Evolutionary conservation across 2,113 vertebrate species (phyloP).

Genomic region (Cacatua alba): DNA sequence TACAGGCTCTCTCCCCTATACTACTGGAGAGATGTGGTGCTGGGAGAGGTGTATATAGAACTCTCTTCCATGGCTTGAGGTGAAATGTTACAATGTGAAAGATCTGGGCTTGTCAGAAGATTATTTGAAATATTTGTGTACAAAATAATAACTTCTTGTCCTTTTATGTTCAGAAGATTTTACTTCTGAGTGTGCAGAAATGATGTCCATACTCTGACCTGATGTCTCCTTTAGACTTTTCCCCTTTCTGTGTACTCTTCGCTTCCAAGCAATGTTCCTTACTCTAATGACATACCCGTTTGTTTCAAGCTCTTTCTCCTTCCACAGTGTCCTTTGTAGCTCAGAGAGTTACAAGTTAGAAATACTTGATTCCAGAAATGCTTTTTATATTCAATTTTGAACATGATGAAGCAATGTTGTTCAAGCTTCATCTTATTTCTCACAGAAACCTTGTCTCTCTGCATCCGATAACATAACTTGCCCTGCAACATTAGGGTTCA

Average conservation of each 20-base stretch:
- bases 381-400: not conserved
- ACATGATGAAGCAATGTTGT: not conserved
- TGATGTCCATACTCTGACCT: not conserved
- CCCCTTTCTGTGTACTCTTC: not conserved
- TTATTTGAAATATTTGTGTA: not conserved
- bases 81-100: not conserved
- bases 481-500: not conserved
- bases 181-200: not conserved
- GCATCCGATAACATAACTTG: not conserved
- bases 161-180: not conserved
- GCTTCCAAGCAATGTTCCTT: not conserved
- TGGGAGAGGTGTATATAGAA: not conserved
- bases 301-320: not conserved
- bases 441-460: not conserved
- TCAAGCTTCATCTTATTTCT: not conserved
- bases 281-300: not conserved
- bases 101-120: not conserved
- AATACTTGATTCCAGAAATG: not conserved
- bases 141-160: not conserved
- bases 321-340: not conserved
- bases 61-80: not conserved
- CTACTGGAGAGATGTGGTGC: not conserved
- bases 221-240: not conserved
- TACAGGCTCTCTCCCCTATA: not conserved
- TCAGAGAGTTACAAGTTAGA: not conserved